phyloP scores from a whole-genome alignment of 2,888 invertebrate species.

The Aphidoletes aphidimyza region DNA sequence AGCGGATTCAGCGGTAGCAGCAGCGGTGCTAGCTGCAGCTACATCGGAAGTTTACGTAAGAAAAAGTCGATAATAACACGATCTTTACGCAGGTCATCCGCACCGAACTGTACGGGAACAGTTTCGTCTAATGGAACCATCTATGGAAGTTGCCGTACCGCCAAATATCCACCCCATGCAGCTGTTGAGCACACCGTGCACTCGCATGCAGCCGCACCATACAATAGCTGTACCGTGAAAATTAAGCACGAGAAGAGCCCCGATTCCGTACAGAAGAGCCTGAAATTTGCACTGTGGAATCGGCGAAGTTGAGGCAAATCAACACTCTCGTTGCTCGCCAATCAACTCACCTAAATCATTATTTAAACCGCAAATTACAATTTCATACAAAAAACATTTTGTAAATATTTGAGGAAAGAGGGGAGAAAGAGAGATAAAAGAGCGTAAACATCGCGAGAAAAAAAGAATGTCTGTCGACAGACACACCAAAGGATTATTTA shows the following conservation, averaged over 20 bases:
- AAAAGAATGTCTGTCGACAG: neutral
- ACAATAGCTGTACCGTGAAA: neutral
- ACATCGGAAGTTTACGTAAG: constrained; percentile 76
- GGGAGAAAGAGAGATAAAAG: too few relatives aligned
- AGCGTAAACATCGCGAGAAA: too few relatives aligned
- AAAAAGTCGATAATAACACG: constrained; percentile 63
- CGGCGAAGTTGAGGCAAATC: constrained; percentile 55
- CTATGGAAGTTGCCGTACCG: constrained; percentile 56
- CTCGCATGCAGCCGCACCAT: neutral
- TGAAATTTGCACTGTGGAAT: constrained; percentile 55
- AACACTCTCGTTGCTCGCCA: constrained; percentile 44
- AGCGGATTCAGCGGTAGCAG: constrained; percentile 81
- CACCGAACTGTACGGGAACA: constrained; percentile 55
- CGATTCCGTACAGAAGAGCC: constrained; percentile 50
- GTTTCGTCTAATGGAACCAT: constrained; percentile 48
- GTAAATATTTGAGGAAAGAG: too few relatives aligned
- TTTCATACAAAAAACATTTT: too few relatives aligned
- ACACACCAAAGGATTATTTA: constrained; percentile 38
- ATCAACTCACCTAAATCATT: constrained; percentile 21
- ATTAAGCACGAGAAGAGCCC: constrained; percentile 4
- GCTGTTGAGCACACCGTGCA: neutral
- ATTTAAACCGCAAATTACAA: too few relatives aligned
- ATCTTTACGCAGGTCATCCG: constrained; percentile 55
- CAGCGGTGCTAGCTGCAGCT: constrained; percentile 77
- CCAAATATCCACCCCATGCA: constrained; percentile 51